Evolutionary conservation across 1,140 invertebrate genomes (phyloP), one percentile per base, ranked within the genome.

Genomic region (Protaetia brevitarsis): DNA sequence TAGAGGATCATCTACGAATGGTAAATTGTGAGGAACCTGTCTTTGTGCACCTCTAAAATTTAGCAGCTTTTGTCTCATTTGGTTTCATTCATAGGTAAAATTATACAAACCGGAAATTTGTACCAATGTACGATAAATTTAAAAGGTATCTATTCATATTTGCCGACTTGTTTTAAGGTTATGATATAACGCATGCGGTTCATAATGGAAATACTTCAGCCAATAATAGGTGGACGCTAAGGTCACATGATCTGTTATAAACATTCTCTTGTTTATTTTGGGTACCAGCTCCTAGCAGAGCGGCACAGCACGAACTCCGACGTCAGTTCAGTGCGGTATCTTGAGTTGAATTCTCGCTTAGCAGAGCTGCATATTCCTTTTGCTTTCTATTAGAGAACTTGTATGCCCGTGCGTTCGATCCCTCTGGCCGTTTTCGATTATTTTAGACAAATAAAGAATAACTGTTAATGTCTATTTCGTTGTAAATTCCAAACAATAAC

Each of bases 41-140:
- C 81, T 83, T 72, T 86, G 84, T 13, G 81, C 79, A 31, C 85
- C 85, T 74, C 84, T 85, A 19, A 71, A 76, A 66, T 67, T 29
- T 30, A 29, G 30, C 5, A 29, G 28, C 2, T 29, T 31, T 11
- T n/a, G n/a, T n/a, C 19, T 2, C n/a, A n/a, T 59, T 27, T n/a
- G 6, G 16, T 29, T 29, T 28, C 5, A 5, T 59, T 59, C n/a
- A n/a, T n/a, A 27, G 26, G 26, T 59, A 6, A 29, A 13, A 26
- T 7, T n/a, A n/a, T n/a, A n/a, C 10, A 36, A 71, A 86, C 86
- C 83, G 83, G 76, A 86, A 87, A 64, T 72, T 73, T 45, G 85
- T 85, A 62, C 86, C 86, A 64, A 87, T 85, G 69, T 87, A 87
- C 0, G 85, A 85, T 72, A 86, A 80, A 51, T 83, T 80, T 57